Conservation (phyloP, 2,113 vertebrate species). For the Emydura subglobosa region DNA sequence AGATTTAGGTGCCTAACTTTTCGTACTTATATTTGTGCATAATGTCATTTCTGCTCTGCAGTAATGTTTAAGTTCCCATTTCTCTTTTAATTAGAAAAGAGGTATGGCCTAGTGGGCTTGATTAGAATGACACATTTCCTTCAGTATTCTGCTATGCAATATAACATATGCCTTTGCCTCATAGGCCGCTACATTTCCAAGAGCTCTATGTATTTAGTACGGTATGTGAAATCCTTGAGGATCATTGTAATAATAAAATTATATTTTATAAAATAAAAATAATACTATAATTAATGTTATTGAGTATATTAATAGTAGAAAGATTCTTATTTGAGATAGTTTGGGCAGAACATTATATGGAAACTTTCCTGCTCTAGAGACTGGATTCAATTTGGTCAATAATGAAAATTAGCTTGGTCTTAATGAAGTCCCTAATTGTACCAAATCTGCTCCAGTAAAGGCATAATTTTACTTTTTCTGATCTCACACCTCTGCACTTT, state of each 20-base stretch:
- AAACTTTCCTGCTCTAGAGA: not conserved
- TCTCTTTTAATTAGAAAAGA: not conserved
- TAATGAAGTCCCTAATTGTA: fast-evolving
- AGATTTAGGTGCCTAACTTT: not conserved
- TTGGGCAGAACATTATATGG: fast-evolving
- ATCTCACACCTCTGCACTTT: not conserved
- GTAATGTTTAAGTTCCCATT: slow-evolving; percentile 40
- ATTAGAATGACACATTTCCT: not conserved
- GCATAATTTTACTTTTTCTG: not conserved
- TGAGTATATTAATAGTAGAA: not conserved
- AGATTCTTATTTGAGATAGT: not conserved
- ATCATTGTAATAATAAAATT: not conserved
- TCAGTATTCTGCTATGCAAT: not conserved
- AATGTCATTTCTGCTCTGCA: slow-evolving; percentile 44
- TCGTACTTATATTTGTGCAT: slow-evolving; percentile 14
- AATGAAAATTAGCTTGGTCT: not conserved
- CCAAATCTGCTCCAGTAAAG: not conserved
- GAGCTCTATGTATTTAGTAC: fast-evolving
- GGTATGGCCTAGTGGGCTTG: not conserved
- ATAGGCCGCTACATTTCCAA: not conserved
- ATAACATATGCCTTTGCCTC: fast-evolving
- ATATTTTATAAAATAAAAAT: not conserved
- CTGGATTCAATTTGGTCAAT: not conserved
- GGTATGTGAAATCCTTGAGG: not conserved
- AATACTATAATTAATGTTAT: not conserved